phyloP scores from a whole-genome alignment of 2,113 vertebrate genomes.

The Piaya cayana region DNA sequence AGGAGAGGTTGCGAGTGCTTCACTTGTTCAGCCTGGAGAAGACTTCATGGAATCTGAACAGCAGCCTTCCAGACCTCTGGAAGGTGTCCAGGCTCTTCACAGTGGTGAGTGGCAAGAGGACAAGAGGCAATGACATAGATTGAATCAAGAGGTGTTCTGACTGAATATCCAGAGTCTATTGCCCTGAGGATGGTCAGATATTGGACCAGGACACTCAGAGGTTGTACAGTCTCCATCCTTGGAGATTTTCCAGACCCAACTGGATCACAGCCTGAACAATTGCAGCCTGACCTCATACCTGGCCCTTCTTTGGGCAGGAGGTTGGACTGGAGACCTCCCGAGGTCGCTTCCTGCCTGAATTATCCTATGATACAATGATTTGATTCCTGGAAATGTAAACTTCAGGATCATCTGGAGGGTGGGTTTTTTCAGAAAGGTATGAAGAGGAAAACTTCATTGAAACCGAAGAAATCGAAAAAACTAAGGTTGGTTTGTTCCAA shows the following conservation, averaged over 20 bases:
- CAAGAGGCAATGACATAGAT: background rate
- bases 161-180: background rate
- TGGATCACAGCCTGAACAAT: background rate
- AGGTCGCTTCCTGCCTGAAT: background rate
- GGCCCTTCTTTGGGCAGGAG: background rate
- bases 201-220: background rate
- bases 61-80: background rate
- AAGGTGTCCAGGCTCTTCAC: background rate
- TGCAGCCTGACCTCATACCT: background rate
- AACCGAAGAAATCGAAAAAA: background rate
- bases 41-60: background rate
- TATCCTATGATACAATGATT: background rate
- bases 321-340: background rate
- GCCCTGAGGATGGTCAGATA: accelerated
- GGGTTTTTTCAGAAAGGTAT: background rate
- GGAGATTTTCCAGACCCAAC: background rate
- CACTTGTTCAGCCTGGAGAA: background rate
- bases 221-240: background rate
- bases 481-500: background rate
- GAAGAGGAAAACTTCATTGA: background rate
- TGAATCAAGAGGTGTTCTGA: accelerated
- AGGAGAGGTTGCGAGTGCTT: background rate
- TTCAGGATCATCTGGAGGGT: background rate
- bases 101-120: accelerated
- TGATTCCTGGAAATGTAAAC: background rate